Evolutionary conservation across 2,888 invertebrate species (phyloP).

Genomic region (Hemaris fuciformis): DNA sequence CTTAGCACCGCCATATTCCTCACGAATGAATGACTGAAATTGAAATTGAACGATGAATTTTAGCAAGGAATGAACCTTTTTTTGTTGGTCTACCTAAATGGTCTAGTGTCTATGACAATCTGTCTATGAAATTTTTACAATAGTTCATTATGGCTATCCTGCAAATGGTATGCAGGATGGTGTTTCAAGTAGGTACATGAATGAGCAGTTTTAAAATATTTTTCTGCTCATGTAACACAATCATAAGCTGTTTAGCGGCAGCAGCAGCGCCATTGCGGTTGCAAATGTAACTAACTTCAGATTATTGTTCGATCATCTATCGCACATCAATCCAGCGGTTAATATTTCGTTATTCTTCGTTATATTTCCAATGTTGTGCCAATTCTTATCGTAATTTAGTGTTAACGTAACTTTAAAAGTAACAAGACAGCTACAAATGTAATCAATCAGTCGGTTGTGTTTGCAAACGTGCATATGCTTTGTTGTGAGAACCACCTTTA

Average conservation of each 20-base stretch:
- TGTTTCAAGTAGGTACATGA: neutral
- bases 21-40: slow-evolving; percentile 45
- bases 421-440: slow-evolving; percentile 45
- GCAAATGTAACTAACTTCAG: slow-evolving; percentile 62
- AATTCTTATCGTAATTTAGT: slow-evolving; percentile 57
- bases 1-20: slow-evolving; percentile 79
- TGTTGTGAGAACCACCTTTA: slow-evolving; percentile 81
- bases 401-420: slow-evolving; percentile 45
- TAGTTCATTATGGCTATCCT: neutral
- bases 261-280: slow-evolving; percentile 47
- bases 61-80: slow-evolving; percentile 14
- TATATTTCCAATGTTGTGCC: slow-evolving; percentile 64
- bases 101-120: slow-evolving; percentile 9
- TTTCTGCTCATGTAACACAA: neutral
- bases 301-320: slow-evolving; percentile 77
- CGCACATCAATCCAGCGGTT: slow-evolving; percentile 77
- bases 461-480: slow-evolving; percentile 78
- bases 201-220: neutral
- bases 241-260: slow-evolving; percentile 7
- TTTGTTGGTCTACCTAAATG: slow-evolving; percentile 8
- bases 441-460: slow-evolving; percentile 52
- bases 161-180: neutral
- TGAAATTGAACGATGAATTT: slow-evolving; percentile 17
- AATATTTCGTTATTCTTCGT: slow-evolving; percentile 64
- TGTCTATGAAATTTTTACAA: neutral